A percentile compares a stretch with the other conserved stretches of the same genome.
phyloP scores from a whole-genome alignment of 2,797 vertebrate species.

The Poeciliopsis turneri region DNA sequence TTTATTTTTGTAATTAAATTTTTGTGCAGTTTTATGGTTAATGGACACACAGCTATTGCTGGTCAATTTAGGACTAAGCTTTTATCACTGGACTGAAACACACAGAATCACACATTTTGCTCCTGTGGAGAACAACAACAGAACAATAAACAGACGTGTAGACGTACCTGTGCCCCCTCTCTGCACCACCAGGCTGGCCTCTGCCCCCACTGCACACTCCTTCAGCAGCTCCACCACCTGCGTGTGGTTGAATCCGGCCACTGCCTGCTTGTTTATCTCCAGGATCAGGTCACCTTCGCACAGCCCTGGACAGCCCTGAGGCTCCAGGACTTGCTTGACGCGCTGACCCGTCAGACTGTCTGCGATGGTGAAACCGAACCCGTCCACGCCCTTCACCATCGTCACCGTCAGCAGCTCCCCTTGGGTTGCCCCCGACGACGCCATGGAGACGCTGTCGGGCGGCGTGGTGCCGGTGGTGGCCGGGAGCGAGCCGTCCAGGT shows the following conservation, averaged over 20 bases:
- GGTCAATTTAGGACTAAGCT: constrained; percentile 20
- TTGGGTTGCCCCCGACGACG: constrained; percentile 93
- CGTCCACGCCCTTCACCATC: constrained; percentile 96
- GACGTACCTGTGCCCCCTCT: constrained; percentile 91
- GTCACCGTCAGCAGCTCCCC: constrained; percentile 94
- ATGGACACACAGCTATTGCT: constrained; percentile 8
- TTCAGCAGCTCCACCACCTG: constrained; percentile 99
- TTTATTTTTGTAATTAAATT: too few species aligned
- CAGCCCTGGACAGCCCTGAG: constrained; percentile 95
- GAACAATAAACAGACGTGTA: constrained; percentile 23
- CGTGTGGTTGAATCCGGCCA: constrained; percentile 91
- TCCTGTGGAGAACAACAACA: constrained; percentile 16
- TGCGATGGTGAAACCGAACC: constrained; percentile 98
- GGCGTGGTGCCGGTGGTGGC: constrained; percentile 79
- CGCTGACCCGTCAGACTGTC: constrained; percentile 94
- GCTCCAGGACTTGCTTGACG: constrained; percentile 97
- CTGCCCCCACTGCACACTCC: constrained; percentile 91
- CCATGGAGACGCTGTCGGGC: constrained; percentile 95
- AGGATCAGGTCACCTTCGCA: constrained; percentile 96
- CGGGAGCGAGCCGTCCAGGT: constrained; percentile 91
- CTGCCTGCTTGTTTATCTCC: constrained; percentile 97
- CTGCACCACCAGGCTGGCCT: constrained; percentile 93
- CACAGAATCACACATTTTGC: constrained; percentile 28
- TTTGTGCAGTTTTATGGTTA: too few species aligned
- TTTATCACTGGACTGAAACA: constrained; percentile 19